Evolutionary conservation across 2,797 vertebrate genomes (phyloP), one percentile per base, ranked within the genome.

Genomic region (Argyrosomus regius): DNA sequence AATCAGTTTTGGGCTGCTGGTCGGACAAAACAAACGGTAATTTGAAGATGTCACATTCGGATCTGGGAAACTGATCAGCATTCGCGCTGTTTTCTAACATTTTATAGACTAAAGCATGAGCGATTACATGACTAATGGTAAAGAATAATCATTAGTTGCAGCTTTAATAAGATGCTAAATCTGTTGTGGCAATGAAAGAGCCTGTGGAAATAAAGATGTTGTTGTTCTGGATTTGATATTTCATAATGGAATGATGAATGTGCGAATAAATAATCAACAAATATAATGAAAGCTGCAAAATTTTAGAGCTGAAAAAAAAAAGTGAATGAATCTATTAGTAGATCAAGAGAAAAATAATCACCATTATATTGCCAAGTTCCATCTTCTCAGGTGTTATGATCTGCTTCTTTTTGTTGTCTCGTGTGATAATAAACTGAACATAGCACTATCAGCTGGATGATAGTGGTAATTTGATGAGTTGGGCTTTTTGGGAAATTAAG

Each of bases 401-500:
- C 61, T 50, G 66, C 35, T 52, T 20, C 46, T 56, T 77, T 41
- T 69, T 28, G 58, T 61, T 14, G 24, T 65, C 13, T 75, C 8
- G 1, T 59, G 3, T 61, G 35, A 57, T 10, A 41, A 22, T 60
- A 59, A 72, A 16, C 11, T 69, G 6, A 43, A 45, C 5, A 57
- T 57, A 22, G 22, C 22, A 22, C 22, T 9, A 1, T 14, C 11
- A 39, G 14, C 2, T 5, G 6, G 14, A 48, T 2, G 18, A 53
- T 31, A 50, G 1, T 7, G 17, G 6, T 3, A 16, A n/a, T 6
- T 1, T 35, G 6, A 52, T 64, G 62, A 13, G 4, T 31, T 17
- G 39, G 13, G 11, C 22, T 56, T 68, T 54, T 17, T 4, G 31
- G 49, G 31, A 24, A 74, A 46, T 9, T 41, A 16, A 4, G 14